Conservation (phyloP, 2,888 invertebrate species). For the Callimorpha dominula region DNA sequence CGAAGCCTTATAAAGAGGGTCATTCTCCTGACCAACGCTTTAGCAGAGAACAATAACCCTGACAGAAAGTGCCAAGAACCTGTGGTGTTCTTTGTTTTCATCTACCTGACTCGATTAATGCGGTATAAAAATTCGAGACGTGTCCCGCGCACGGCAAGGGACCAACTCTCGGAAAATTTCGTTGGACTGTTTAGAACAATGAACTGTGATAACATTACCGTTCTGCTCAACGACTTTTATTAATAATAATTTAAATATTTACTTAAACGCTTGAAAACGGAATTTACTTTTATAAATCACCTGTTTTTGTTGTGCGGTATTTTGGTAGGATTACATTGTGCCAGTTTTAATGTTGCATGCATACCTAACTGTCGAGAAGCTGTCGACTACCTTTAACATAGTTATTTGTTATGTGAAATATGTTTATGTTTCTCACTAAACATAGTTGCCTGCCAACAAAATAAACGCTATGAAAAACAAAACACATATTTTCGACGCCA, state of each 20-base stretch:
- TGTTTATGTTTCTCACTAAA: constrained; percentile 46
- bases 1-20: constrained; percentile 74
- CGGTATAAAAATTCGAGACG: constrained; percentile 80
- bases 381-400: constrained; percentile 51
- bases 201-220: constrained; percentile 65
- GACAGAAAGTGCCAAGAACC: constrained; percentile 75
- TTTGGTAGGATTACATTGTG: constrained; percentile 24
- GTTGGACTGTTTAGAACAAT: constrained; percentile 74
- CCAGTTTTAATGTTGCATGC: constrained; percentile 45
- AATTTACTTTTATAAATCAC: constrained; percentile 17
- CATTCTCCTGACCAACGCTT: constrained; percentile 74
- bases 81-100: constrained; percentile 75
- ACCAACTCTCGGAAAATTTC: constrained; percentile 80
- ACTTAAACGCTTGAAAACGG: constrained; percentile 18
- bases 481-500: constrained; percentile 59
- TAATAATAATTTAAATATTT: constrained; percentile 35
- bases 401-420: constrained; percentile 65
- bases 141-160: constrained; percentile 60
- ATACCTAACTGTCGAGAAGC: constrained; percentile 63
- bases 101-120: constrained; percentile 71
- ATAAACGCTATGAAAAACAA: constrained; percentile 66
- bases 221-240: constrained; percentile 35
- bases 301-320: constrained; percentile 8
- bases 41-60: constrained; percentile 74
- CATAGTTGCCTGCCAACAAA: constrained; percentile 55